Base-by-base conservation (phyloP, 1,140 invertebrate species). In the Amphibalanus amphitrite region DNA sequence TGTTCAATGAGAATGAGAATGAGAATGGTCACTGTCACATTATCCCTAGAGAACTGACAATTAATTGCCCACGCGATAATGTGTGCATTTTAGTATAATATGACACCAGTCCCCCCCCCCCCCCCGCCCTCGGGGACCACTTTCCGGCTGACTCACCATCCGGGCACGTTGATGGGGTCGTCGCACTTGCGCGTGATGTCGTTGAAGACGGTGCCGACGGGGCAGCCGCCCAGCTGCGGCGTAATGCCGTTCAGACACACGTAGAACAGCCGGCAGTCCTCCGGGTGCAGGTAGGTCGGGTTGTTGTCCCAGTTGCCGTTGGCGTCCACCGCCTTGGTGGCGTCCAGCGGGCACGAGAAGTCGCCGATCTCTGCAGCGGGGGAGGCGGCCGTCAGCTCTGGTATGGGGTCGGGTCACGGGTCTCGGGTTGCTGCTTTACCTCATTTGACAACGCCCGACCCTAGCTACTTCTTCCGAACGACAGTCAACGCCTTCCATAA, bases 191-290 rank as follows among this genome's bases (percentile, higher is more conserved):
- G 88, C 23, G 83, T 88, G 15, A 87, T 87, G 72, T 91, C 90
- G 75, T 90, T 91, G 81, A 92, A 93, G 33, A 92, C 90, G 20
- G 85, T 87, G 38, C 88, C 89, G 3, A 83, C 80, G 4, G 87
- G 85, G 78, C 90, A 92, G 74, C 87, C 87, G 13, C 88, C 88
- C 74, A 88, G 85, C 77, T 91, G 87, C 0, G 90, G 89, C 72
- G 85, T 84, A 1, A 89, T 83, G 3, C 89, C 89, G 75, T 90
- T 90, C 67, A 89, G 82, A 79, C 90, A 92, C 73, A 92, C 90
- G 81, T 91, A 92, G 80, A 91, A 91, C 77, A 89, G 90, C 74
- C 88, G 86, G 77, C 90, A 93, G 78, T 93, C 90, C 47, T 89
- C 87, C 0, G 89, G 86, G 80, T 91, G 88, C 4, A 89, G 84